Evolutionary conservation across 2,888 invertebrate species (phyloP).

Genomic region (Lasioglossum leucozonium): DNA sequence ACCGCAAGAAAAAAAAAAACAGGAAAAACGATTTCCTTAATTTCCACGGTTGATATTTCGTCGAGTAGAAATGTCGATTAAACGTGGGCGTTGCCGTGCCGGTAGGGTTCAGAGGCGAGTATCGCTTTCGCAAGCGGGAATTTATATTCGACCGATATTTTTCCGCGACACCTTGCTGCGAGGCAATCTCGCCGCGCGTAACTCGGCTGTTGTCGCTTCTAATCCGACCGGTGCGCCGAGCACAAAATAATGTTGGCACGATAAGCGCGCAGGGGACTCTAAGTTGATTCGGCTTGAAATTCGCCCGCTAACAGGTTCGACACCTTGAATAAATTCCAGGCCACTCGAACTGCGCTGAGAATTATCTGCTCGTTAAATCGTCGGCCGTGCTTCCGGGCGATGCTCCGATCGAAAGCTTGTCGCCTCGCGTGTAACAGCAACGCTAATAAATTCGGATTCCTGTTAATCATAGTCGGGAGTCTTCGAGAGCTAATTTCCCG

Average conservation of each 20-base stretch:
- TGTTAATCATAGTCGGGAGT: background rate
- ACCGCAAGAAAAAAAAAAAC: background rate
- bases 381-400: background rate
- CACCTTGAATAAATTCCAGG: slow-evolving; percentile 14
- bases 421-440: background rate
- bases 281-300: slow-evolving; percentile 70
- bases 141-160: slow-evolving; percentile 16
- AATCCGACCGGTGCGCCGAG: background rate
- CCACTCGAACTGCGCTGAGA: slow-evolving; percentile 3
- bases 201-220: slow-evolving; percentile 16
- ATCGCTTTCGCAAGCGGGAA: background rate
- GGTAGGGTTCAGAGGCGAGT: background rate
- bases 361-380: slow-evolving; percentile 42
- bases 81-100: background rate
- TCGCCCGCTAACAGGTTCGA: slow-evolving; percentile 58
- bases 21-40: background rate
- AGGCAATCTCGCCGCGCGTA: background rate
- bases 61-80: no score
- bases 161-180: background rate
- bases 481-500: background rate
- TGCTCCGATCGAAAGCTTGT: background rate
- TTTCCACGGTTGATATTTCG: no score
- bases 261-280: slow-evolving; percentile 55
- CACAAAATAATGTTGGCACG: slow-evolving; percentile 53
- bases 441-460: background rate